These are phyloP conservation scores for Chrysotoxum bicinctum DNA, from an alignment of 2,888 invertebrate genomes.

Conservation along the genomic window DNA sequence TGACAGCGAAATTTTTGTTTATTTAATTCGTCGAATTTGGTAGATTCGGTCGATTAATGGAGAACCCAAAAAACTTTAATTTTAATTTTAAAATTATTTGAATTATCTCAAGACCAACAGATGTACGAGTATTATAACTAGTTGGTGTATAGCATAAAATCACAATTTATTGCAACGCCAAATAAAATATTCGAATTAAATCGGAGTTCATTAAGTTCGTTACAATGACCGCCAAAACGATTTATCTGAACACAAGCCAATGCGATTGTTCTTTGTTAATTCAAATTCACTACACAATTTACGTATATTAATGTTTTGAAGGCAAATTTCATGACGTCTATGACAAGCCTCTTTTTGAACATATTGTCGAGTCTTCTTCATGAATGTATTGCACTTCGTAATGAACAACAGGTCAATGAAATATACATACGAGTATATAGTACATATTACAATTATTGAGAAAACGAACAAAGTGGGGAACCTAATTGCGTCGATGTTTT, in stretches of 20 bases:
- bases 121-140: too few relatives aligned
- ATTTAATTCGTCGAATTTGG: too few relatives aligned
- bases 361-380: background rate
- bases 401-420: too few relatives aligned
- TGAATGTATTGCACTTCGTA: background rate
- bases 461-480: too few relatives aligned
- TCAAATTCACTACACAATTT: background rate
- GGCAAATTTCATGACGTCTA: conserved; percentile 1
- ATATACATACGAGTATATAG: too few relatives aligned
- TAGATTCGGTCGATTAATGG: too few relatives aligned
- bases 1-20: too few relatives aligned
- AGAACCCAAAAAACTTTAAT: too few relatives aligned
- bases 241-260: background rate
- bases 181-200: background rate
- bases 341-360: conserved; percentile 15
- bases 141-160: background rate
- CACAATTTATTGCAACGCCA: background rate
- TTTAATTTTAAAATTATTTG: too few relatives aligned
- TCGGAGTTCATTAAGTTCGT: conserved; percentile 8
- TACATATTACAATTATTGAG: too few relatives aligned
- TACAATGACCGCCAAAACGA: background rate
- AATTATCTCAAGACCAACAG: too few relatives aligned
- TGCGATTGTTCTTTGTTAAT: conserved; percentile 7
- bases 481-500: too few relatives aligned
- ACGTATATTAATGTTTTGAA: background rate